phyloP scores from a whole-genome alignment of 2,797 vertebrate species.

The Bradypodion ventrale region DNA sequence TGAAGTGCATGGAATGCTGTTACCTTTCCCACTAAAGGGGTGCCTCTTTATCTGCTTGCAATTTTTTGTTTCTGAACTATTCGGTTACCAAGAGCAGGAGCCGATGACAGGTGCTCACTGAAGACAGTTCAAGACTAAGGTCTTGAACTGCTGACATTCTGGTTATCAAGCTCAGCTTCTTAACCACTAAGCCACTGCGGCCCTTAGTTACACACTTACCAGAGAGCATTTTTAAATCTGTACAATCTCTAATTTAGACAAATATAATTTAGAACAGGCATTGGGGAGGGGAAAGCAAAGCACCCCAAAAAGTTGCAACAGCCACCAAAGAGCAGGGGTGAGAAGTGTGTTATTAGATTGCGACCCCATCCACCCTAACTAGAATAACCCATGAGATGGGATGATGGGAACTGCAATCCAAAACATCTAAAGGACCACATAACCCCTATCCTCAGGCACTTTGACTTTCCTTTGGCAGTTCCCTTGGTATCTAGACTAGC shows the following conservation, averaged over 20 bases:
- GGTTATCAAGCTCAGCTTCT: too few species aligned
- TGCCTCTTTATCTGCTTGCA: too few species aligned
- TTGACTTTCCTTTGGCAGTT: not conserved
- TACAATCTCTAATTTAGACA: not conserved
- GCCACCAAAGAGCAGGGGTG: not conserved
- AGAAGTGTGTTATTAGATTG: not conserved
- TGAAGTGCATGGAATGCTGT: too few species aligned
- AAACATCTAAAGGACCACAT: not conserved
- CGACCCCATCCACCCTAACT: not conserved
- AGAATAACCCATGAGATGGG: not conserved
- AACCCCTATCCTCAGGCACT: not conserved
- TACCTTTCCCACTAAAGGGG: too few species aligned
- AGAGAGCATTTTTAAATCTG: not conserved
- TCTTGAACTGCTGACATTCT: too few species aligned
- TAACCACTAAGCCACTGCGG: too few species aligned
- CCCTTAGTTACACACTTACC: not conserved
- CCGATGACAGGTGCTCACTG: too few species aligned
- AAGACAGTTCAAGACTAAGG: too few species aligned
- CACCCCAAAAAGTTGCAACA: not conserved
- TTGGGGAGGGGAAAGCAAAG: too few species aligned
- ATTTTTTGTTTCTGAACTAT: too few species aligned
- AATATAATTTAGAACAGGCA: not conserved
- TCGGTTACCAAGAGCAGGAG: too few species aligned
- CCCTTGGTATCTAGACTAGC: not conserved
- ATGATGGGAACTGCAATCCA: not conserved